Conservation (phyloP, 2,113 vertebrate species). For the Elgaria multicarinata region DNA sequence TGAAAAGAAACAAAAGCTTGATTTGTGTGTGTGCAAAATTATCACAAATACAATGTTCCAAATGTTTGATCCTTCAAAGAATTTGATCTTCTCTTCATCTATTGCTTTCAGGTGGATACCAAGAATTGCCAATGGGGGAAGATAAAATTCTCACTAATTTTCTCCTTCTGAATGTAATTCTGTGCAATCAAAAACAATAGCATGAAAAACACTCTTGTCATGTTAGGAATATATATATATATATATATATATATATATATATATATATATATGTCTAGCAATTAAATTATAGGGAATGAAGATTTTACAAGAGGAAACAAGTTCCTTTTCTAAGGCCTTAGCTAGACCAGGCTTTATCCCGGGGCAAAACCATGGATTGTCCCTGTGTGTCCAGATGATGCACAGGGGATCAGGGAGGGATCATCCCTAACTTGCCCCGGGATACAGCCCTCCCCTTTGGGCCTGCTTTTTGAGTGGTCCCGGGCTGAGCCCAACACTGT, state of each 20-base stretch:
- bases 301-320: background rate
- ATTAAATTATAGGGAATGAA: background rate
- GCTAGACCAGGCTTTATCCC: too few relatives aligned
- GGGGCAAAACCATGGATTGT: too few relatives aligned
- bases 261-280: background rate
- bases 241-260: too few relatives aligned
- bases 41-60: conserved; percentile 53
- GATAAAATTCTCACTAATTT: conserved; percentile 30
- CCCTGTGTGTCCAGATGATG: too few relatives aligned
- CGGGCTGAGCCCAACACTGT: too few relatives aligned
- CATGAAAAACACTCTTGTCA: background rate
- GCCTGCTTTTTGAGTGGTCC: too few relatives aligned
- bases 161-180: conserved; percentile 47
- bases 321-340: too few relatives aligned
- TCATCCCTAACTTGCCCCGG: too few relatives aligned
- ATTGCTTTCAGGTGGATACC: conserved; percentile 55
- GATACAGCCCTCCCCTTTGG: too few relatives aligned
- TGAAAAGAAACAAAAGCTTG: conserved; percentile 21
- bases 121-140: conserved; percentile 50
- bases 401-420: too few relatives aligned
- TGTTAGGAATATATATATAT: too few relatives aligned
- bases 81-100: conserved; percentile 53
- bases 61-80: conserved; percentile 55
- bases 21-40: conserved; percentile 50
- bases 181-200: background rate